Base-by-base conservation (phyloP, 2,797 vertebrate genomes). In the Catostomus latipinnis region DNA sequence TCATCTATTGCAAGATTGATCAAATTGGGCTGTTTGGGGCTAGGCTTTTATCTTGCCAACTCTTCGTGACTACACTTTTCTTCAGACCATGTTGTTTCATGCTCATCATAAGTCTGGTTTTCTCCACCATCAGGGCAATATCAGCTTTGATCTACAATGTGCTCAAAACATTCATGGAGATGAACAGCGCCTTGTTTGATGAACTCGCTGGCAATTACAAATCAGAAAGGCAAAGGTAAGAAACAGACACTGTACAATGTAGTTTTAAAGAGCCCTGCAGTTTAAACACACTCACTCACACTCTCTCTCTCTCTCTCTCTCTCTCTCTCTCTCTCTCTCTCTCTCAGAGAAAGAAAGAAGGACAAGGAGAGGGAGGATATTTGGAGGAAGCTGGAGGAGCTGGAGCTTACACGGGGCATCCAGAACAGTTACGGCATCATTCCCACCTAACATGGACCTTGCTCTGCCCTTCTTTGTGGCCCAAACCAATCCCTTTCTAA, bases 121-220 rank as follows among this genome's bases (percentile, higher is more conserved):
- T 18, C 43, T 72, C 50, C 22, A 46, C 14, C 73, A 5, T 94
- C 50, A 99, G 98, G 93, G 97, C 98, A 53, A 99, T 99, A 83
- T 97, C 98, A 91, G 98, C 97, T 69, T 93, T 99, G 92, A 97
- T 99, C 71, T 99, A 99, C 94, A 99, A 99, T 52, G 98, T 99
- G 73, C 95, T 99, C 90, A 99, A 99, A 91, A 96, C 98, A 53
- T 99, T 99, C 90, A 99, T 99, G 97, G 98, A 99, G 91, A 99
- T 99, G 97, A 99, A 99, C 95, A 98, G 96, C 91, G 95, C 96
- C 85, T 95, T 99, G 94, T 99, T 99, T 84, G 98, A 99, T n/a
- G 97, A 98, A 88, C 96, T 99, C 88, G 98, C 98, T 88, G 96
- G 97, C 91, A 98, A 96, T 87, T 99, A 99, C 95, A 99, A 99